Conservation (phyloP, 2,888 invertebrate genomes). For the Capitulum mitella region DNA sequence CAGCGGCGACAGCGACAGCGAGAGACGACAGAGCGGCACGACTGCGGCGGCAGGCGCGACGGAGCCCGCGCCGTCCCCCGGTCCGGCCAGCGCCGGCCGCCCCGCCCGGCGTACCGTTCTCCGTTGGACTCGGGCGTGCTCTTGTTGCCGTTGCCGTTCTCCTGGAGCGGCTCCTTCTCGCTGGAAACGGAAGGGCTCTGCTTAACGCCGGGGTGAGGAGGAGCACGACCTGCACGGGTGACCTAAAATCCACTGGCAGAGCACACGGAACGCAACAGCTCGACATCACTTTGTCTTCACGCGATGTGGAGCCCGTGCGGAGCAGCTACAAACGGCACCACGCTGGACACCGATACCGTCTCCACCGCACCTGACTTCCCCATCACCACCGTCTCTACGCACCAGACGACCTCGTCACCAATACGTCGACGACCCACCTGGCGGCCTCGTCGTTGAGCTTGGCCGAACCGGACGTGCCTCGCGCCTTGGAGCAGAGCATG, state of each 20-base stretch:
- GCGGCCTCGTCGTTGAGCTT: not conserved
- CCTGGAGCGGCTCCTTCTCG: conserved; percentile 16
- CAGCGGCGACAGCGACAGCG: not conserved
- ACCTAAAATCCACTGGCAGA: too few species aligned
- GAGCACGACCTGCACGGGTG: too few species aligned
- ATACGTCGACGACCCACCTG: not conserved
- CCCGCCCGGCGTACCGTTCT: not conserved
- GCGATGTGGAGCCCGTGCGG: too few species aligned
- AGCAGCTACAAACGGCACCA: too few species aligned
- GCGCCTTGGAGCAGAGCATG: not conserved
- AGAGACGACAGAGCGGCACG: not conserved
- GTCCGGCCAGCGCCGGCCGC: not conserved
- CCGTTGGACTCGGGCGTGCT: not conserved
- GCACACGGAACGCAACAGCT: too few species aligned
- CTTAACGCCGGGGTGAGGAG: too few species aligned
- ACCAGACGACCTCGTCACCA: not conserved
- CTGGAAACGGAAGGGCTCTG: not conserved
- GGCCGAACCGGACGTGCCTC: not conserved
- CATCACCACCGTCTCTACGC: not conserved
- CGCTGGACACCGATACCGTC: too few species aligned
- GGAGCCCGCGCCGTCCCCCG: not conserved
- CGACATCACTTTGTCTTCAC: too few species aligned
- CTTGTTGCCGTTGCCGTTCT: conserved; percentile 15
- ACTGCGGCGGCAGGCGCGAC: not conserved
- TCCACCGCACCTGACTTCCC: too few species aligned